phyloP scores from a whole-genome alignment of 2,113 vertebrate species.

The Crotalus helleri region DNA sequence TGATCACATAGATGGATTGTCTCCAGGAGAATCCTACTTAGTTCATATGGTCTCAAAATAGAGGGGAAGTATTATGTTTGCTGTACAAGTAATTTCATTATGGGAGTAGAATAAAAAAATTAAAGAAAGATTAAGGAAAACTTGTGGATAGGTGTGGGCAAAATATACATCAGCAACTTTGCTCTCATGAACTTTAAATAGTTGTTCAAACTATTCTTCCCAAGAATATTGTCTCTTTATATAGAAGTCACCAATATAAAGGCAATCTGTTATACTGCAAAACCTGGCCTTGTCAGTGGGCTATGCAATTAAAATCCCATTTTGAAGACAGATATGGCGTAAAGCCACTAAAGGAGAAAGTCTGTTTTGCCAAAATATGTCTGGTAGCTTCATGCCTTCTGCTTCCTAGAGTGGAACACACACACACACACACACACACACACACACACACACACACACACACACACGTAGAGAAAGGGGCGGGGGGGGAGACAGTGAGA shows the following conservation, averaged over 20 bases:
- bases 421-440: too few relatives aligned
- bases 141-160: neutral
- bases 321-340: neutral
- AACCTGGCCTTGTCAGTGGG: neutral
- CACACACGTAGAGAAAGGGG: neutral
- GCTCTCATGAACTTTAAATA: neutral
- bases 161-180: neutral
- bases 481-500: too few relatives aligned
- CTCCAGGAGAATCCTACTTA: neutral
- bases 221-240: conserved; percentile 1
- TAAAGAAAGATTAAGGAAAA: neutral
- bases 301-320: neutral
- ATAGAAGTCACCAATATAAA: neutral
- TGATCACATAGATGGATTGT: neutral
- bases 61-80: neutral
- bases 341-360: neutral
- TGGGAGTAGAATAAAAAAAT: neutral
- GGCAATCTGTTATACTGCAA: neutral
- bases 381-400: neutral
- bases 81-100: neutral
- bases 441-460: too few relatives aligned
- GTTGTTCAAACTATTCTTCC: neutral
- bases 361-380: neutral
- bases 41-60: neutral
- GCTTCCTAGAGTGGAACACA: neutral